Evolutionary conservation across 92 coral and sea anemone genomes (phyloP), one percentile per base, ranked within the genome.

Genomic region (Scolanthus callimorphus): DNA sequence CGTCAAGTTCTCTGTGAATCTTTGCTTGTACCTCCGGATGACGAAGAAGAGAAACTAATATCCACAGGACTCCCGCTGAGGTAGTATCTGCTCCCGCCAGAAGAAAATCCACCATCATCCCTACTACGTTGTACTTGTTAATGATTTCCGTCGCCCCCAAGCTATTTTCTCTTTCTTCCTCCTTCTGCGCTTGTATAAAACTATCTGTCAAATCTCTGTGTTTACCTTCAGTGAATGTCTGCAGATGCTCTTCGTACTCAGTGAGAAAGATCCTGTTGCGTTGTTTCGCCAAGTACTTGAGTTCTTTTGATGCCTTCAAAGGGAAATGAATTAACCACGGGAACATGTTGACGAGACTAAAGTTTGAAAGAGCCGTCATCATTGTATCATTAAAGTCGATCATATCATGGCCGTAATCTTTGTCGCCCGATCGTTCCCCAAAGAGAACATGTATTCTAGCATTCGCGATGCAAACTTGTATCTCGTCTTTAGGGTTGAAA

Each of bases 21-120:
- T 73, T 73, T 13, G 77, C 82, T 55, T 80, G 87, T 39, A 74
- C 37, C 20, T 80, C 70, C 41, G 81, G 82, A 63, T 80, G 65
- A 26, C 49, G 47, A 1, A 57, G 67, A 49, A 80, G 53, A 51
- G 58, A 74, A 17, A 68, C 86, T 41, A 80, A 13, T 0, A 68
- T 55, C 86, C 86, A 80, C 0, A 81, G 77, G 9, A 80, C 53
- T 0, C 78, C 70, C 1, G 87, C 59, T 0, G 77, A 27, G 11
- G 77, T 46, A 13, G 87, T 67, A 55, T 80, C 87, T 9, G 57
- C 56, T 8, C 87, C 87, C 15, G 82, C 87, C n/a, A 56, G 56
- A 39, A 80, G 74, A 2, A 74, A 6, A 15, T 15, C 15, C 15
- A 6, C 9, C 43, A 34, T 34, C 9, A 6, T 34, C 43, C 6